Evolutionary conservation across 1,140 invertebrate genomes (phyloP), one percentile per base, ranked within the genome.

Genomic region (Trichonephila clavipes): DNA sequence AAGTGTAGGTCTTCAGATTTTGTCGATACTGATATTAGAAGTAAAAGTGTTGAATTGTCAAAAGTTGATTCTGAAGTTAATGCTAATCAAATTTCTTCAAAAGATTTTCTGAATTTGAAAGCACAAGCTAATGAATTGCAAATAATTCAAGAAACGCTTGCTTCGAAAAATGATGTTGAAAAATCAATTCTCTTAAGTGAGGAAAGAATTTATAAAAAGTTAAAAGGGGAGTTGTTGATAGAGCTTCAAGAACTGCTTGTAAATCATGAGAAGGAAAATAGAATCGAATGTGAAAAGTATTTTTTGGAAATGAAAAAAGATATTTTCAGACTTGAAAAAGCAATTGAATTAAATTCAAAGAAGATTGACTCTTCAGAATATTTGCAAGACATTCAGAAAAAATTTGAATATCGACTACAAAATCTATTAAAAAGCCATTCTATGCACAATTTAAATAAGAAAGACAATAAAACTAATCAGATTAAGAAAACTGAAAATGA

Each of bases 281-380:
- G 8, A 21, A 8, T 28, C 19, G 86, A 88, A 88, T 64, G 10
- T 44, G 51, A 88, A 34, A 19, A 24, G 34, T 12, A 64, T 64
- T 44, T 34, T 62, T 40, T 1, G 5, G n/a, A 82, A 18, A n/a
- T 90, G 8, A 62, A 90, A 44, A 82, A 21, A 4, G 89, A 90
- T 7, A 18, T 90, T n/a, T 21, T 16, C 6, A 82, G 19, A 82
- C n/a, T 90, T 28, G 51, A 58, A 18, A 16, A 61, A 40, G 19
- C n/a, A 82, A n/a, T 61, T 21, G 10, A 90, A 40, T 40, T 62
- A 21, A 90, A 90, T 62, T 19, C 69, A n/a, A 40, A 81, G 24
- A 81, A 90, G 40, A 90, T 90, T 28, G 34, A 82, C 8, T 90
- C 89, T 51, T 51, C 58, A 34, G 89, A 90, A 34, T 28, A 8